Base-by-base conservation (phyloP, 2,113 vertebrate species). In the Petrocephalus microphthalmus region DNA sequence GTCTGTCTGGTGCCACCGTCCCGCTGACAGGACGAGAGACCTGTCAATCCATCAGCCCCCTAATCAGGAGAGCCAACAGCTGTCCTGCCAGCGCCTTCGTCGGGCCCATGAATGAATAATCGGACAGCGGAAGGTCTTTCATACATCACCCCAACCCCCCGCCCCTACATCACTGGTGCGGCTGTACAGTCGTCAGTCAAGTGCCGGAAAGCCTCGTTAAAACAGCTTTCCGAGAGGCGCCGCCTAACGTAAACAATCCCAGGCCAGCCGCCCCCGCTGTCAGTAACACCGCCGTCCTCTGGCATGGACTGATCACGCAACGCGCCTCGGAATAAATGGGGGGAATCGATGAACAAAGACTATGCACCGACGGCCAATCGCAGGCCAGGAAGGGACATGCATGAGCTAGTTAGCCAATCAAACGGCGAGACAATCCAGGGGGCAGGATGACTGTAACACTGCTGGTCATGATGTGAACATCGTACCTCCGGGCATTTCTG, bases 41-140 rank as follows among this genome's bases (percentile, higher is more conserved):
- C 7, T 74, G 22, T 85, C 64, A 57, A 90, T 88, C 83, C 89
- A 86, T 88, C 89, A 90, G 60, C 52, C 60, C 53, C 83, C 67
- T 89, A 89, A 90, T 90, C 83, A 54, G 89, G 37, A 87, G 37
- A 17, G 86, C 19, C n/a, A 67, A 60, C 86, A 87, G 86, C 57
- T 67, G 56, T 10, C 42, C 86, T 4, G 20, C 57, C 42, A 17
- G 52, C 15, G 33, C 2, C 52, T 25, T 45, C 33, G 17, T 85
- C 20, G 71, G 57, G 19, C 52, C 49, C 10, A 45, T 56, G 87
- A 60, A 83, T 83, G 42, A 88, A 82, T 57, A 60, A 74, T n/a
- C 56, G 25, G 54, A 57, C 47, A 54, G 37, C 10, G 53, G 2
- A 83, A 83, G 33, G 52, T n/a, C 19, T 42, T 42, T 47, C 67